Evolutionary conservation across 2,113 vertebrate species (phyloP), one percentile per base, ranked within the genome.

Genomic region (Perognathus longimembris): DNA sequence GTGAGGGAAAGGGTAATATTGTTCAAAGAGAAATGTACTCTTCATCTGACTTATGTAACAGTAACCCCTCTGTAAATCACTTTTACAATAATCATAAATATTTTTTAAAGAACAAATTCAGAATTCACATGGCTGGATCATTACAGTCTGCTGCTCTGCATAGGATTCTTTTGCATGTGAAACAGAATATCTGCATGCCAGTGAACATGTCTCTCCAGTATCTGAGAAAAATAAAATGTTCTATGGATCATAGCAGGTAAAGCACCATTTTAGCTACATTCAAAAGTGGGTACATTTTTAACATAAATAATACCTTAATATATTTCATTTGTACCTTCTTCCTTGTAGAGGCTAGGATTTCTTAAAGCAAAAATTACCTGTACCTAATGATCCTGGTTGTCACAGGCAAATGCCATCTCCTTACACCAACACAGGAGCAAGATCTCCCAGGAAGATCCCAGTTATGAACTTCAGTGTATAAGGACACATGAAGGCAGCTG

Each of bases 401-500:
- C 74, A 36, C 3, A 57, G 78, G 61, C 75, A 94, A 88, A 92
- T 84, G 57, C n/a, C 38, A 70, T 21, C 11, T 93, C 20, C 32
- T 94, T n/a, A 32, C 69, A 84, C 2, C 57, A 70, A 87, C 57
- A 45, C 21, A 73, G 71, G 73, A 94, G 82, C 74, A 28, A 71
- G 61, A 30, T 71, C 81, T 85, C 74, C 69, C 4, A 9, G 63
- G 11, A 88, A 30, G 61, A 71, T 57, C 59, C 7, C 30, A 63
- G 59, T 84, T 50, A 26, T 54, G 45, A 91, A 80, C 78, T 50
- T 26, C 30, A 45, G 64, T 66, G 34, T 89, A 92, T 93, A 57
- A 87, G 83, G 92, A 93, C 79, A 90, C 42, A 87, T 82, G 57
- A 84, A 64, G 64, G 69, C 76, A 84, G 77, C 84, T 97, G 69